Percentiles rank a stretch among this genome's conserved stretches.
Evolutionary conservation across 1,140 invertebrate genomes (phyloP).

Genomic region (Apis laboriosa): DNA sequence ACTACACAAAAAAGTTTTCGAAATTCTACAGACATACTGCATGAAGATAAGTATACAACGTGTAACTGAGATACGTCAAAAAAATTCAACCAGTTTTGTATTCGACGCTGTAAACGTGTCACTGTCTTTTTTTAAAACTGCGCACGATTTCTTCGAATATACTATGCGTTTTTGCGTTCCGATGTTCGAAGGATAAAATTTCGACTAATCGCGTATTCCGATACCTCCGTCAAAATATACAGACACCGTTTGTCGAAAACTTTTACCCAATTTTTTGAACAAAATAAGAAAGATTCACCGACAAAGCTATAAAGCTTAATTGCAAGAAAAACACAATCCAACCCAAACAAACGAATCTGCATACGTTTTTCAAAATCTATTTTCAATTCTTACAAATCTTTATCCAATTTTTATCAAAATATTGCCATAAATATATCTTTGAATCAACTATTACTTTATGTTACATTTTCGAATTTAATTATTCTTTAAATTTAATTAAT

Average conservation of each 20-base stretch:
- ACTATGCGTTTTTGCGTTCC: background rate
- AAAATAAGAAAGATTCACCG: background rate
- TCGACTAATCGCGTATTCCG: background rate
- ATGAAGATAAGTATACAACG: conserved; percentile 36
- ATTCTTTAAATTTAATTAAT: background rate
- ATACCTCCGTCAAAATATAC: background rate
- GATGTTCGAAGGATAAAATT: background rate
- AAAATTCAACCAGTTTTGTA: conserved; percentile 45
- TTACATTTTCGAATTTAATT: background rate
- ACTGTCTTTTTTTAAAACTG: conserved; percentile 26
- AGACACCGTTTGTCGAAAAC: background rate
- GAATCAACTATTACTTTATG: background rate
- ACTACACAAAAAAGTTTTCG: conserved; percentile 48
- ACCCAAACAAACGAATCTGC: background rate
- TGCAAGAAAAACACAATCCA: background rate
- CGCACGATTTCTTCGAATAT: conserved; percentile 14
- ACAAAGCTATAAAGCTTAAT: conserved; percentile 9
- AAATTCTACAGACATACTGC: conserved; percentile 52
- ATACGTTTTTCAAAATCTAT: background rate
- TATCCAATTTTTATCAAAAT: background rate
- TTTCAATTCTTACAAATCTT: background rate
- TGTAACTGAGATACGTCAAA: conserved; percentile 25
- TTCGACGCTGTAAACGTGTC: conserved; percentile 45
- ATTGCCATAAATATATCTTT: background rate
- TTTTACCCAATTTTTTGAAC: background rate